Percentiles rank a stretch among this genome's conserved stretches.
These are phyloP conservation scores for Clarias platycephalus DNA, from an alignment of 2,797 vertebrate genomes.

Conservation along the genomic window DNA sequence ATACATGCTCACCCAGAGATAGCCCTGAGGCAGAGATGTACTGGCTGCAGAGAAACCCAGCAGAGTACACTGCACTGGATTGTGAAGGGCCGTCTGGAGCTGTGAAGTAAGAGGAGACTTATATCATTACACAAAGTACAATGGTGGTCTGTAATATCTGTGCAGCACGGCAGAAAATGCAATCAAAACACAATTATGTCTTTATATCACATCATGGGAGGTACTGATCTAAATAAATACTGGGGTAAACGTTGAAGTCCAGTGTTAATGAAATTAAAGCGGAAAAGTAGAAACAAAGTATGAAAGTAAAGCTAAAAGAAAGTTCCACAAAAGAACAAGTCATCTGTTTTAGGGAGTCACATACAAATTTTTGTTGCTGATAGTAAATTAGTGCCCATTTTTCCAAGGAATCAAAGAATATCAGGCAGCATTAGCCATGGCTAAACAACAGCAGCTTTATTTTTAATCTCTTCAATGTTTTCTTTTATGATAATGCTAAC, in stretches of 20 bases:
- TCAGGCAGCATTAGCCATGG: not conserved
- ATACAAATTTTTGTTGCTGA: not conserved
- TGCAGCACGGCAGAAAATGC: not conserved
- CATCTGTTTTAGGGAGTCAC: not conserved
- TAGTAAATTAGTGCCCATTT: not conserved
- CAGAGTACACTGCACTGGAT: slow-evolving; percentile 81
- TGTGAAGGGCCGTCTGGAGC: slow-evolving; percentile 81
- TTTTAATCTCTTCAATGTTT: not conserved
- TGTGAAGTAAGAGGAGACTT: slow-evolving; percentile 53
- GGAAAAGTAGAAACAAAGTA: not conserved
- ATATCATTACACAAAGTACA: slow-evolving; percentile 5
- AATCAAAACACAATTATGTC: not conserved
- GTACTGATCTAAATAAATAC: not conserved
- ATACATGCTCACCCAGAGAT: slow-evolving; percentile 84
- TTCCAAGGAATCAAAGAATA: not conserved
- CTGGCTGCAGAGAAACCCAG: slow-evolving; percentile 85
- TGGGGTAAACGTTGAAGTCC: not conserved
- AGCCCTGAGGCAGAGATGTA: slow-evolving; percentile 86
- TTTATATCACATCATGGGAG: not conserved
- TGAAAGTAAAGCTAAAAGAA: not conserved
- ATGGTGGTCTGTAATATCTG: not conserved
- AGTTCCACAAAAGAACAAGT: not conserved
- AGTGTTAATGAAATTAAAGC: not conserved
- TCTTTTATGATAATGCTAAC: not conserved
- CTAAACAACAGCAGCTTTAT: not conserved